Evolutionary conservation across 2,113 vertebrate genomes (phyloP).

Genomic region (Carollia perspicillata): DNA sequence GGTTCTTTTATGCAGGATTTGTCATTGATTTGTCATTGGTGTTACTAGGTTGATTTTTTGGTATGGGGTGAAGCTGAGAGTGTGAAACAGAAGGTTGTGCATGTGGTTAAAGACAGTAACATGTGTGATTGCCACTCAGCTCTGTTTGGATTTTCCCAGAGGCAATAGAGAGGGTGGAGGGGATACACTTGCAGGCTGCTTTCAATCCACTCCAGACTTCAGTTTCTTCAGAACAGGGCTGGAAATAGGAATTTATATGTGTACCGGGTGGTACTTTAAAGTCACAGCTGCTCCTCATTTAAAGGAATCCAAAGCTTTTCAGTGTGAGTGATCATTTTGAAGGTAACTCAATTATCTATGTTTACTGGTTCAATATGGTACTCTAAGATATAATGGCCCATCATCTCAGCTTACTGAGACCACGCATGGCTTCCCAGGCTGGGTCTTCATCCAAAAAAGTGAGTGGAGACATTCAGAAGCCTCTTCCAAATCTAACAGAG

Average conservation of each 20-base stretch:
- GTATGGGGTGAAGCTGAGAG: neutral
- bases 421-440: neutral
- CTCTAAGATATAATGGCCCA: conserved; percentile 46
- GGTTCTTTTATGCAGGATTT: neutral
- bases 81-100: neutral
- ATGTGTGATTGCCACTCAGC: neutral
- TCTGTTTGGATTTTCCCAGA: conserved; percentile 37
- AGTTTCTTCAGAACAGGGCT: conserved; percentile 22
- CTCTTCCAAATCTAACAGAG: conserved; percentile 55
- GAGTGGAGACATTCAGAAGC: conserved; percentile 35
- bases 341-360: conserved; percentile 67
- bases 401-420: conserved; percentile 50
- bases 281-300: conserved; percentile 65
- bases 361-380: conserved; percentile 57
- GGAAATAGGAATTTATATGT: conserved; percentile 26
- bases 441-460: conserved; percentile 14
- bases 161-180: neutral
- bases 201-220: neutral
- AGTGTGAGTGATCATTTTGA: conserved; percentile 44
- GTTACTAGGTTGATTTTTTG: neutral
- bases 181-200: conserved; percentile 13
- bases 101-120: neutral
- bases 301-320: conserved; percentile 59
- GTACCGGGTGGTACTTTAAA: conserved; percentile 46
- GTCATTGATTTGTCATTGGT: neutral